Conservation (phyloP, 2,888 invertebrate genomes). For the Stenchaetothrips biformis region DNA sequence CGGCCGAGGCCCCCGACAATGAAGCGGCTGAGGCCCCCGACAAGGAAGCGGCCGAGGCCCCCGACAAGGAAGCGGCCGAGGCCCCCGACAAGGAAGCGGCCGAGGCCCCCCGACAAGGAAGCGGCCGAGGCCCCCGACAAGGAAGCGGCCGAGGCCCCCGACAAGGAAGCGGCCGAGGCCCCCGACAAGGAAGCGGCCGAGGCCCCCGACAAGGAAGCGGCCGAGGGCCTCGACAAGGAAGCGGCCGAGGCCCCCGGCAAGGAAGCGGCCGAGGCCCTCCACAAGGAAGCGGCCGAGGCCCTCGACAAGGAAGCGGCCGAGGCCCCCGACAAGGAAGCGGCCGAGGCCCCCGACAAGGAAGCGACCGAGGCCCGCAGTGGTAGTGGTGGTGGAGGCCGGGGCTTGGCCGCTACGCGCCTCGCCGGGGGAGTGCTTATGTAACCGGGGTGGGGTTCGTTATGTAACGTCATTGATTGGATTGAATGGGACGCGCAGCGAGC, state of each 20-base stretch:
- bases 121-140: too few relatives aligned
- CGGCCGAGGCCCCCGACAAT: too few relatives aligned
- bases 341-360: conserved; percentile 31
- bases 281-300: too few relatives aligned
- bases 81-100: too few relatives aligned
- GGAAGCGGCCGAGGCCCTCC: too few relatives aligned
- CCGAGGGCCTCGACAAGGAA: neutral
- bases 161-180: neutral
- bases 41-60: conserved; percentile 13
- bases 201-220: too few relatives aligned
- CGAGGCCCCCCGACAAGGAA: too few relatives aligned
- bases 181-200: conserved; percentile 30
- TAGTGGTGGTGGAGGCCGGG: neutral
- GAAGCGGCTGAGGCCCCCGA: too few relatives aligned
- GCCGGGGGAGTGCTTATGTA: conserved; percentile 24
- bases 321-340: conserved; percentile 32
- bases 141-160: too few relatives aligned
- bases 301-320: neutral
- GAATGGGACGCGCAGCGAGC: neutral
- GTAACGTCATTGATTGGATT: conserved; percentile 15
- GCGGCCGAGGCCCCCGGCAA: too few relatives aligned
- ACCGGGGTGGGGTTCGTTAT: conserved; percentile 16
- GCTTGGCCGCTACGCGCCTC: neutral
- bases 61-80: conserved; percentile 30
- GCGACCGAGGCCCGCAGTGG: neutral